Evolutionary conservation across 2,113 vertebrate genomes (phyloP).

Genomic region (Piprites chloris): DNA sequence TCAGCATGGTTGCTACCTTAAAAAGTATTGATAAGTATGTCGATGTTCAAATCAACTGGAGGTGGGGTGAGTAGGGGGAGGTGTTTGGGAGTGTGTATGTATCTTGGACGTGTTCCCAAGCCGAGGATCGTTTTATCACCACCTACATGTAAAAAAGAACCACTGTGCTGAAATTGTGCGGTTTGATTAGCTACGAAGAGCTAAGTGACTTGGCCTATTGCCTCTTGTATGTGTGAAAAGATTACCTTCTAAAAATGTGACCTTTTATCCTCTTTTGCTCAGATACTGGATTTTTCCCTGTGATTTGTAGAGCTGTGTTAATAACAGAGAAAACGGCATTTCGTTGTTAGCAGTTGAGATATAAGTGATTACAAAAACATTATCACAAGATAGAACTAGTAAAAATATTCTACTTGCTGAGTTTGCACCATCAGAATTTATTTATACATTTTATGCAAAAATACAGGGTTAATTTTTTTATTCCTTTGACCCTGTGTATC

Average conservation of each 20-base stretch:
- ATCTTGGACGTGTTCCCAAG: constrained; percentile 52
- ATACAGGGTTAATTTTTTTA: constrained; percentile 65
- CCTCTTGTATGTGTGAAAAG: constrained; percentile 36
- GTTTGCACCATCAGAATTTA: constrained; percentile 59
- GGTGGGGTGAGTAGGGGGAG: constrained; percentile 47
- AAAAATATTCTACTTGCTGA: constrained; percentile 57
- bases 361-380: constrained; percentile 51
- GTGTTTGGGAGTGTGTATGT: constrained; percentile 55
- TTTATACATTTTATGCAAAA: constrained; percentile 65
- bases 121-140: constrained; percentile 53
- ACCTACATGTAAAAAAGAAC: constrained; percentile 57
- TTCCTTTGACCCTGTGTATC: constrained; percentile 57
- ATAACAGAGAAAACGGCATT: constrained; percentile 5
- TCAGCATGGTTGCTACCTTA: constrained; percentile 29
- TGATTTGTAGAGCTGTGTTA: constrained; percentile 41
- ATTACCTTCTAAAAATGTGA: constrained; percentile 46
- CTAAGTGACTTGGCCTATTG: constrained; percentile 58
- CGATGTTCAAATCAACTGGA: constrained; percentile 25
- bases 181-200: constrained; percentile 54
- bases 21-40: constrained; percentile 37
- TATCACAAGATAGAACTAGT: constrained; percentile 30
- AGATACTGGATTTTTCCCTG: constrained; percentile 38
- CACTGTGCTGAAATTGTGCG: constrained; percentile 47
- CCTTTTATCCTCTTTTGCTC: constrained; percentile 34
- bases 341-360: constrained; percentile 36